Percentiles rank a stretch among this genome's conserved stretches.
These are phyloP conservation scores for Ridgeia piscesae DNA, from an alignment of 1,140 invertebrate species.

Conservation along the genomic window DNA sequence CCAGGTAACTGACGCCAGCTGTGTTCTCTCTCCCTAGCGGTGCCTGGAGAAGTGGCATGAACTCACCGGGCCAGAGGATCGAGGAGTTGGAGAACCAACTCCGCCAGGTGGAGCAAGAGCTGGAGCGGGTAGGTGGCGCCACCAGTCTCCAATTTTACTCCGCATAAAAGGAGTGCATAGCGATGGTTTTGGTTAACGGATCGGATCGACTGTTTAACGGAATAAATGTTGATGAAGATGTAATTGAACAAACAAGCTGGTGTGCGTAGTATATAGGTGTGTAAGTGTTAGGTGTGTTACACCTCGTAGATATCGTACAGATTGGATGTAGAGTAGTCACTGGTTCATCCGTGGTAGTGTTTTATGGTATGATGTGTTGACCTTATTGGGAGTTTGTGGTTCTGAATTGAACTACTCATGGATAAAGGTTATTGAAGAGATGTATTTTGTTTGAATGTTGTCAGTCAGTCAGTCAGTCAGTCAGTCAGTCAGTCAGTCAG, in stretches of 20 bases:
- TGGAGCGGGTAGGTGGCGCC: constrained; percentile 41
- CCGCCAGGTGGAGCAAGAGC: constrained; percentile 46
- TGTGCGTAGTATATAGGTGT: no score
- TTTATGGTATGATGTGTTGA: no score
- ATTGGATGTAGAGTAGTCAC: no score
- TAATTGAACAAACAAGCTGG: no score
- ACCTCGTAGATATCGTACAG: no score
- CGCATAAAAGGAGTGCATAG: neutral
- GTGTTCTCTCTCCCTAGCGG: neutral
- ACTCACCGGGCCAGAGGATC: constrained; percentile 61
- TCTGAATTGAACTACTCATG: neutral
- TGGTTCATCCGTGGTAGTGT: no score
- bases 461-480: no score
- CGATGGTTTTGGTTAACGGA: neutral
- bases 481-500: no score
- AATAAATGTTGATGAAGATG: no score
- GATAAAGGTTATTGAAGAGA: neutral
- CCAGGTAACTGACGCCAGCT: no score
- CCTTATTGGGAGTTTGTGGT: neutral
- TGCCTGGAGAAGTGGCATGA: neutral
- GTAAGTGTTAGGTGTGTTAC: no score
- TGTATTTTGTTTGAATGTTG: neutral
- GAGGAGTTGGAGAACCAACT: constrained; percentile 51
- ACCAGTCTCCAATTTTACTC: neutral
- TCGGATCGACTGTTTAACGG: no score